Conservation (phyloP, 2,888 invertebrate species). For the Ypsolopha scabrella region DNA sequence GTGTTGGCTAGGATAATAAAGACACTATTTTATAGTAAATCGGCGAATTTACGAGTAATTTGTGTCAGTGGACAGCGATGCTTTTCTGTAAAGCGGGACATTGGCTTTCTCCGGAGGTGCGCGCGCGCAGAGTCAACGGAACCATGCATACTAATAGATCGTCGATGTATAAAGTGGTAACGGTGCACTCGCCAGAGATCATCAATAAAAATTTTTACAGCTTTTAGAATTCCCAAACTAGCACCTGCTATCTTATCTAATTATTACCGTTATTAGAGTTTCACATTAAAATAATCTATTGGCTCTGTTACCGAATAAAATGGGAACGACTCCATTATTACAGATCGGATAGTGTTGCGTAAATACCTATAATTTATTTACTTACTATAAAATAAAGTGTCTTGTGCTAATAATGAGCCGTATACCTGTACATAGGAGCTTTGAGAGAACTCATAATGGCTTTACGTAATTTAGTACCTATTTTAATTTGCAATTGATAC, state of each 20-base stretch:
- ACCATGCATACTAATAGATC: constrained; percentile 54
- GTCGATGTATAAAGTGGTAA: constrained; percentile 56
- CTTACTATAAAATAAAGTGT: constrained; percentile 4
- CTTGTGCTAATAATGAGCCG: constrained; percentile 37
- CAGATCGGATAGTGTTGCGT: background rate
- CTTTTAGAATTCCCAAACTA: constrained; percentile 44
- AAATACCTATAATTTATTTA: background rate
- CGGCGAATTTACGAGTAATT: constrained; percentile 46
- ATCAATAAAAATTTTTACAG: constrained; percentile 55
- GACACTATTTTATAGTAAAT: constrained; percentile 38
- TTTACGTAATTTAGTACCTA: constrained; percentile 60
- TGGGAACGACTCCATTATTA: background rate
- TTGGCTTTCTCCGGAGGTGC: constrained; percentile 47
- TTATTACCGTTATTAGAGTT: constrained; percentile 2
- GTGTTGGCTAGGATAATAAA: constrained; percentile 34
- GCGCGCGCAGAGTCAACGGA: constrained; percentile 45
- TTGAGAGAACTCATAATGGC: constrained; percentile 40
- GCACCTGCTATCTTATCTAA: constrained; percentile 5
- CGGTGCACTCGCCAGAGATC: constrained; percentile 49
- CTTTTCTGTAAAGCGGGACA: constrained; percentile 43
- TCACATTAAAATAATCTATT: constrained; percentile 1
- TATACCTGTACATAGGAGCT: constrained; percentile 42
- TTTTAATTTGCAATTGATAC: constrained; percentile 57
- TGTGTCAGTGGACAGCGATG: constrained; percentile 36
- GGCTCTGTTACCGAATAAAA: background rate